These are phyloP conservation scores for Cheilosia scutellata DNA, from an alignment of 2,888 invertebrate species.

Conservation along the genomic window DNA sequence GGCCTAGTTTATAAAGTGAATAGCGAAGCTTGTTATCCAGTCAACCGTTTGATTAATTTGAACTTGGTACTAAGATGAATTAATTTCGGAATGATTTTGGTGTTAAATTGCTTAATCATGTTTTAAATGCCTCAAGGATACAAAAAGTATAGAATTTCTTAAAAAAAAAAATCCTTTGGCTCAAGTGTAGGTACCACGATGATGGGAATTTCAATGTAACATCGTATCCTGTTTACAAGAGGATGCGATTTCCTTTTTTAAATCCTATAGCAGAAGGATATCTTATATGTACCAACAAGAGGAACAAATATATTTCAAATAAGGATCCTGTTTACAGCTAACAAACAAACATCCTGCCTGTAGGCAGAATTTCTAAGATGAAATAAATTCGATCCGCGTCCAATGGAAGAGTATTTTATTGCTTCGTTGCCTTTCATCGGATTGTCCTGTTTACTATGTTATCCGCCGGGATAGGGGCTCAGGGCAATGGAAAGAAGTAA, in stretches of 20 bases:
- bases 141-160: not conserved
- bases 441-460: conserved; percentile 23
- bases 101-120: conserved; percentile 38
- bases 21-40: conserved; percentile 63
- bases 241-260: conserved; percentile 62
- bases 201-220: conserved; percentile 2
- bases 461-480: not conserved
- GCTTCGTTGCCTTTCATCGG: conserved; percentile 44
- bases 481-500: too few species aligned
- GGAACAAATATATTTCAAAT: conserved; percentile 73
- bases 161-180: not conserved
- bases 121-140: conserved; percentile 14
- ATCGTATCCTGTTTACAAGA: conserved; percentile 69
- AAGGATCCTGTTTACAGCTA: conserved; percentile 74
- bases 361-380: conserved; percentile 60
- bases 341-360: conserved; percentile 67
- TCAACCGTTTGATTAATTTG: conserved; percentile 72
- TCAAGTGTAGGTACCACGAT: not conserved
- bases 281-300: conserved; percentile 51
- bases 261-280: conserved; percentile 54
- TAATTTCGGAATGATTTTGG: conserved; percentile 50
- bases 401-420: conserved; percentile 68
- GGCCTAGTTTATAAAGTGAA: conserved; percentile 72
- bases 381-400: conserved; percentile 74
- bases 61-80: conserved; percentile 63